Percentiles rank a stretch among this genome's conserved stretches.
These are phyloP conservation scores for Trinorchestia longiramus DNA, from an alignment of 1,140 invertebrate genomes.

Conservation along the genomic window DNA sequence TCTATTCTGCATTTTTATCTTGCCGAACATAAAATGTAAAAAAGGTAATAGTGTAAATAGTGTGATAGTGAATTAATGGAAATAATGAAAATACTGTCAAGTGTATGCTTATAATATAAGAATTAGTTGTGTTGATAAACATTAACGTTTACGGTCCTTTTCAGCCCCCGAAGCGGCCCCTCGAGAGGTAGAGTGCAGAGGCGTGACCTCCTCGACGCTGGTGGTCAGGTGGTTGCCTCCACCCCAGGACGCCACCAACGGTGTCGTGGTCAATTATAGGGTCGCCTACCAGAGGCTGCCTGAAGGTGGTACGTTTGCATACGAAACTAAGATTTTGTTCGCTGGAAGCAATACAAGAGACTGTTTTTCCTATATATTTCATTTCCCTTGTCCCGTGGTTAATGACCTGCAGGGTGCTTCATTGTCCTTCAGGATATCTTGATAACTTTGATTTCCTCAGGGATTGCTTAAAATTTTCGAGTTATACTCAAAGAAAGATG, in stretches of 20 bases:
- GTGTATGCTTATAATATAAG: too few species aligned
- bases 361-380: background rate
- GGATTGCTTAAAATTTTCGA: background rate
- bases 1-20: too few species aligned
- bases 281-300: constrained; percentile 79
- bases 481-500: background rate
- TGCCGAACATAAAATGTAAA: too few species aligned
- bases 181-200: constrained; percentile 88
- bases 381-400: background rate
- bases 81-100: too few species aligned
- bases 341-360: background rate
- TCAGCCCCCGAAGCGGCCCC: constrained; percentile 86
- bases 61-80: too few species aligned
- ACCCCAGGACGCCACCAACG: constrained; percentile 88
- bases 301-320: background rate
- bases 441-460: background rate
- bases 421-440: background rate
- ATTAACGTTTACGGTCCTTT: constrained; percentile 41
- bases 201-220: constrained; percentile 91
- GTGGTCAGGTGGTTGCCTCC: constrained; percentile 93
- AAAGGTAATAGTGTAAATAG: too few species aligned
- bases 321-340: background rate
- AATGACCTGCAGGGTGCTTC: background rate
- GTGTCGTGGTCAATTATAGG: constrained; percentile 95
- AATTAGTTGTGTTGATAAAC: background rate